A percentile compares a stretch with the other conserved stretches of the same genome.
Evolutionary conservation across 2,797 vertebrate species (phyloP).

Genomic region (Petrocephalus sullivani): DNA sequence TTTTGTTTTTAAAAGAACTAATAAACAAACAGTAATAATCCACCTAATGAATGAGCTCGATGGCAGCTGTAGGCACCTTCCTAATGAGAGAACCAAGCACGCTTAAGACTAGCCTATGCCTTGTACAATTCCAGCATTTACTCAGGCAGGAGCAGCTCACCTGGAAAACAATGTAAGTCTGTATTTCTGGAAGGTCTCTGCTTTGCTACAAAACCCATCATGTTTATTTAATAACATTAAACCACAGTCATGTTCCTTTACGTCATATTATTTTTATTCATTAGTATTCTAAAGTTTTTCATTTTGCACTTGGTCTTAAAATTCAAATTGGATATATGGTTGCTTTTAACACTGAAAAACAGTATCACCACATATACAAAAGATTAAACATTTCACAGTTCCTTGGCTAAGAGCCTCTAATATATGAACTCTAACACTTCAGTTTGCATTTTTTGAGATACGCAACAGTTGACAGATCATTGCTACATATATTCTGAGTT

Average conservation of each 20-base stretch:
- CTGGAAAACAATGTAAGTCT: neutral
- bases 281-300: neutral
- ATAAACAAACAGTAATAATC: neutral
- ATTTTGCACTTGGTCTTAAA: neutral
- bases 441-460: neutral
- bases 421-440: slow-evolving; percentile 5
- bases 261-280: neutral
- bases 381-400: slow-evolving; percentile 1
- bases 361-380: neutral
- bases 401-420: neutral
- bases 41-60: neutral
- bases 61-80: neutral
- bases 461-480: neutral
- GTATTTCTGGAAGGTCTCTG: neutral
- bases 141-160: neutral
- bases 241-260: neutral
- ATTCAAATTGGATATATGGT: neutral
- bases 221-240: slow-evolving; percentile 6
- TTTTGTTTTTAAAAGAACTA: neutral
- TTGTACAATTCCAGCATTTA: neutral
- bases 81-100: neutral
- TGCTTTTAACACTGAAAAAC: neutral
- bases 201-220: neutral
- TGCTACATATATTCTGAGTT: neutral
- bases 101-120: neutral